phyloP scores from a whole-genome alignment of 2,888 invertebrate species.

The Sarcophaga carnaria region DNA sequence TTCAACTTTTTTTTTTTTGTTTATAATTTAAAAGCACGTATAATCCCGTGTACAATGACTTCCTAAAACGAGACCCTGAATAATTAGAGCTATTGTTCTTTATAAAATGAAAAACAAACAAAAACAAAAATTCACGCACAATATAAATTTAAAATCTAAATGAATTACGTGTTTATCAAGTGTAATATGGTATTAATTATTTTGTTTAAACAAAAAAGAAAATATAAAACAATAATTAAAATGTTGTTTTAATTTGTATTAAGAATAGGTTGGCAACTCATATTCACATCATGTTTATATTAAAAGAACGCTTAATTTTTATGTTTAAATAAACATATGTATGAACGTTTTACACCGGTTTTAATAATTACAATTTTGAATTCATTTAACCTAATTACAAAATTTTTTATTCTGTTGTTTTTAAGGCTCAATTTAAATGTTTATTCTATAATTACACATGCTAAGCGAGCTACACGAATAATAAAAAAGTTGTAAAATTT shows the following conservation, averaged over 20 bases:
- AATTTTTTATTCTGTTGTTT: neutral
- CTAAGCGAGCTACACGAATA: too few species aligned
- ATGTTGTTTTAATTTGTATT: neutral
- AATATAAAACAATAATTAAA: neutral
- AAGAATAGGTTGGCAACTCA: neutral
- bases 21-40: slow-evolving; percentile 54
- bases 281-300: neutral
- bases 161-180: slow-evolving; percentile 14
- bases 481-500: too few species aligned
- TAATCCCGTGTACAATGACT: slow-evolving; percentile 39
- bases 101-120: slow-evolving; percentile 11
- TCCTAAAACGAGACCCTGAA: slow-evolving; percentile 60
- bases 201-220: neutral
- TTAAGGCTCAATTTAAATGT: neutral
- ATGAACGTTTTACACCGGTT: neutral
- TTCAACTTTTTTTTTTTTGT: slow-evolving; percentile 24
- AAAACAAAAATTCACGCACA: too few species aligned
- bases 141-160: slow-evolving; percentile 14
- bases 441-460: too few species aligned
- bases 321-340: neutral
- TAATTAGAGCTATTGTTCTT: slow-evolving; percentile 46
- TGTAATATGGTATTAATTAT: neutral
- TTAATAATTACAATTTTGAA: neutral
- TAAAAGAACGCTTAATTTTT: slow-evolving; percentile 27
- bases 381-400: neutral